Base-by-base conservation (phyloP, 2,113 vertebrate genomes). In the Neotoma lepida region DNA sequence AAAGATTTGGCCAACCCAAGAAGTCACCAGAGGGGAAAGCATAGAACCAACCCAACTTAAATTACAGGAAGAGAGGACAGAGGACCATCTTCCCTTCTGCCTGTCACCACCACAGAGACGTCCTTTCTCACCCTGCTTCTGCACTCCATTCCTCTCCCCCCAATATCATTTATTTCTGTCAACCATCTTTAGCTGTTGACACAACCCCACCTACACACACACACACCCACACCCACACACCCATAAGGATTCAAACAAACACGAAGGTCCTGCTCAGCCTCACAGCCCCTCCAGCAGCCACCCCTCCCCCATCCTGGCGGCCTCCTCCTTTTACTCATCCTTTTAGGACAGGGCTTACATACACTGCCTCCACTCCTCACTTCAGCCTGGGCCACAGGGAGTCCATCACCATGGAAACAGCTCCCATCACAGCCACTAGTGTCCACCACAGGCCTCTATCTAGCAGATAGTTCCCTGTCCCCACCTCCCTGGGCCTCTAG, bases 271-370 rank as follows among this genome's bases (percentile, higher is more conserved):
- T 88, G 71, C 77, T 86, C 1, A 0, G 66, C 33, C 51, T 24
- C 46, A 20, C 3, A 24, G 2, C 28, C 1, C 33, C 22, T 22
- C 54, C 15, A 12, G 17, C 9, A 13, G n/a, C 8, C 24, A 35
- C 1, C 0, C 66, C 12, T 56, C 6, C 33, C 17, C 49, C 0
- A 2, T 17, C 18, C 78, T 26, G 30, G 13, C 66, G 39, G 2
- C 49, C 68, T 81, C 22, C 56, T 28, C n/a, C 85, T 28, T 28
- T 7, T 0, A 63, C 49, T 24, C 20, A 20, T 91, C 3, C 54
- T 61, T 70, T 93, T 54, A 70, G 68, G n/a, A 15, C 63, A 54
- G 61, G 56, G 17, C 44, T 86, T 44, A 46, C 35, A 26, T 1
- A 2, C 0, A 0, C 33, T 24, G 22, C 2, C 7, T 51, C 56